Conservation (phyloP, 2,113 vertebrate genomes). For the Falco punctatus region DNA sequence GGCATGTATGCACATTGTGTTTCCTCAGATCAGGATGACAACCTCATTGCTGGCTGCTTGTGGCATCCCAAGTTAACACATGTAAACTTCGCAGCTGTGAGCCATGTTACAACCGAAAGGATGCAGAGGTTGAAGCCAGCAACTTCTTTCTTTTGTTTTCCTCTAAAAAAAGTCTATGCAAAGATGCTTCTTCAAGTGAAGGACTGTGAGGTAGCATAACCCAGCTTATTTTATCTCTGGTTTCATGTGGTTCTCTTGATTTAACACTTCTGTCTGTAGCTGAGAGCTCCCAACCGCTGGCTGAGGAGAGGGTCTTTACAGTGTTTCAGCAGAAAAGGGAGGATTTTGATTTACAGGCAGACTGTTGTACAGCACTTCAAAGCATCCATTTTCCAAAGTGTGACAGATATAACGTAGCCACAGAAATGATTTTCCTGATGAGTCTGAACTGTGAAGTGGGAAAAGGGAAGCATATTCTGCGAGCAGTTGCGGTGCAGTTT, state of each 20-base stretch:
- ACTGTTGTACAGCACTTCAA: neutral
- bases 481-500: neutral
- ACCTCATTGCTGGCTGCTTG: slow-evolving; percentile 16
- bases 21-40: slow-evolving; percentile 52
- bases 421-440: neutral
- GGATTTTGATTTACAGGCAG: neutral
- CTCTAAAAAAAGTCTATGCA: neutral
- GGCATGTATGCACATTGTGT: neutral
- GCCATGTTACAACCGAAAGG: neutral
- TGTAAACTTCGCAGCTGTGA: neutral
- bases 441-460: neutral
- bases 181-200: neutral
- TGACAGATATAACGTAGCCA: neutral
- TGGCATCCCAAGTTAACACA: slow-evolving; percentile 19
- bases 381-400: neutral
- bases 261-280: neutral
- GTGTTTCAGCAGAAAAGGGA: neutral
- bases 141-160: neutral
- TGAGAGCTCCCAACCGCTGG: neutral
- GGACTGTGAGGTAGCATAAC: neutral
- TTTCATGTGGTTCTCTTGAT: neutral
- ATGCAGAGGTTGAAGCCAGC: neutral
- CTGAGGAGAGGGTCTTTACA: neutral
- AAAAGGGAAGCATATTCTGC: neutral
- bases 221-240: neutral